Base-by-base conservation (phyloP, 1,140 invertebrate species). In the Zaprionus tsacasi region DNA sequence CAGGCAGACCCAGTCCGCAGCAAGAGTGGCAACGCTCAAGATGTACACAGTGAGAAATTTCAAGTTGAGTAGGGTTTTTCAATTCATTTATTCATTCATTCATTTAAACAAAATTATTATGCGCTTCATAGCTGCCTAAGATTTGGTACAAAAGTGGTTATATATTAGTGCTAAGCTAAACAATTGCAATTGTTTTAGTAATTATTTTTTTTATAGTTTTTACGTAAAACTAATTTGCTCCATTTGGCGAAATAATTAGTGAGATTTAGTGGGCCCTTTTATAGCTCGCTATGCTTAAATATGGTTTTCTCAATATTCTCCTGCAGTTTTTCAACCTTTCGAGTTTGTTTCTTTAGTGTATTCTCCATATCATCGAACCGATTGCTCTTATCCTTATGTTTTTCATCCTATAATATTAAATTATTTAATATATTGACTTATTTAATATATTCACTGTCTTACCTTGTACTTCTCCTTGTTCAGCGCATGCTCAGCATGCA, bases 251-350 rank as follows among this genome's bases (percentile, higher is more conserved):
- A n/a, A 40, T 65, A 11, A 61, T 65, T 25, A 48, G n/a, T 15
- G 25, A 54, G 6, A 33, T 2, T 21, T 5, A 6, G 27, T 25
- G 27, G 4, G 54, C 17, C 8, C 21, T 8, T 21, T 94, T 94
- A 97, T 60, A 97, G 92, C 92, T 97, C 96, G 1, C 94, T 93
- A 88, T 98, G 97, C 78, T 94, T 94, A 82, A 96, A 93, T 63
- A 98, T 98, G 90, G 95, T 95, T 57, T 94, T 93, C 93, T 98
- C 96, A 8, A 99, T 92, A 78, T 97, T 95, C 17, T 94, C 93
- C 92, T 98, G 97, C 43, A 98, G 91, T 93, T 98, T 98, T 86
- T 98, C 96, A 0, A 98, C 96, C 91, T 97, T 97, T 71, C 96
- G 94, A 11, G 95, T 93, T 87, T 97, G 96, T 77, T 97, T 96